These are phyloP conservation scores for Antennarius striatus DNA, from an alignment of 2,113 vertebrate genomes.

Conservation along the genomic window DNA sequence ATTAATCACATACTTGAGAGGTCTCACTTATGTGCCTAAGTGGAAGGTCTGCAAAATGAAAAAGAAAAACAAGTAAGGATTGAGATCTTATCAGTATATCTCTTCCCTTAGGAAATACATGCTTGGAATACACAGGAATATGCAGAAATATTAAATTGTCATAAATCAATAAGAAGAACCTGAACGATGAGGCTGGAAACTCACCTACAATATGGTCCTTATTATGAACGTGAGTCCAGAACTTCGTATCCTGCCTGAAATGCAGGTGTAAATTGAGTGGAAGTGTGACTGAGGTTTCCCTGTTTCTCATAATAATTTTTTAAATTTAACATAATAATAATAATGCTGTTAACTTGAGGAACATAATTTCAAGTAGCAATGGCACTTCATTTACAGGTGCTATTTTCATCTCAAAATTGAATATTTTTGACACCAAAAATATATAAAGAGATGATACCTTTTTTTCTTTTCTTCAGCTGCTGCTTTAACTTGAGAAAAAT, in stretches of 20 bases:
- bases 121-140: not conserved
- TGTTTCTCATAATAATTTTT: no score
- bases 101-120: not conserved
- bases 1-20: constrained; percentile 60
- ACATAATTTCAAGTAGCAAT: not conserved
- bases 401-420: no score
- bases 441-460: constrained; percentile 60
- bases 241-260: constrained; percentile 68
- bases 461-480: constrained; percentile 56
- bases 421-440: not conserved
- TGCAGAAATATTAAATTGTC: not conserved
- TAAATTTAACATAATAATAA: no score
- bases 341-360: no score
- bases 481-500: constrained; percentile 59
- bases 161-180: not conserved
- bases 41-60: constrained; percentile 64
- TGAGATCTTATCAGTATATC: not conserved
- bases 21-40: constrained; percentile 41
- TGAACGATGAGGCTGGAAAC: constrained; percentile 6
- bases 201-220: constrained; percentile 73
- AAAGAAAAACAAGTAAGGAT: constrained; percentile 7
- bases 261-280: not conserved
- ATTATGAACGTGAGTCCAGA: constrained; percentile 70
- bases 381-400: no score
- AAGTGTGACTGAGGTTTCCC: no score